Evolutionary conservation across 2,113 vertebrate genomes (phyloP), one percentile per base, ranked within the genome.

Genomic region (Chaetorhynchus papuensis): DNA sequence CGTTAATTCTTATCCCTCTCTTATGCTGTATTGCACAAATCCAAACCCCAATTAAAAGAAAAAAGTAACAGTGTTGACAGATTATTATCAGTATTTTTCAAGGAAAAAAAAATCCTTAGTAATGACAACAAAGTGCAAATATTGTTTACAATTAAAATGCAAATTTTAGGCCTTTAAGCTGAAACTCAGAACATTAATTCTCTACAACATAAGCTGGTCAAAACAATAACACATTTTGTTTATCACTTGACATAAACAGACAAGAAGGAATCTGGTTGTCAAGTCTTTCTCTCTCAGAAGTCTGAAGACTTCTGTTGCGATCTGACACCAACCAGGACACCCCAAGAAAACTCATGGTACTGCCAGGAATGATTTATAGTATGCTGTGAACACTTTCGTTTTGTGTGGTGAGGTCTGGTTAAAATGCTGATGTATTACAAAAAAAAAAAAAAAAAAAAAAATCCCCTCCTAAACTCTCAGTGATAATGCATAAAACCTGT

Each of bases 401-500:
- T 92, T 30, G 14, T 79, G 95, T 76, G 86, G 95, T 56, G 94
- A 96, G 95, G 90, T 94, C 91, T 92, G 94, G 64, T 94, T 92
- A 78, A 63, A 90, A 86, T 90, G 49, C 77, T 97, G 96, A 97
- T 97, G 83, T 89, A 97, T 94, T 93, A 39, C 39, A 39, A 39
- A 39, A 39, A 39, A n/a, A n/a, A 93, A 47, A 41, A 41, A 92
- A 86, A 98, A 94, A 97, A 92, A 98, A 92, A 75, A 96, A 98
- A 61, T n/a, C 92, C 94, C 91, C 44, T 41, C 85, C 87, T 93
- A 96, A 93, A 96, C 91, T 78, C 70, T 86, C 41, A 70, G 79
- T 78, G 69, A 50, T 95, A 76, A 96, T 91, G 94, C 18, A 95
- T 82, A 96, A 96, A 97, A 84, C 39, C 91, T 82, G 56, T 64